Evolutionary conservation across 2,113 vertebrate genomes (phyloP), one percentile per base, ranked within the genome.

Genomic region (Neolamprologus brichardi): DNA sequence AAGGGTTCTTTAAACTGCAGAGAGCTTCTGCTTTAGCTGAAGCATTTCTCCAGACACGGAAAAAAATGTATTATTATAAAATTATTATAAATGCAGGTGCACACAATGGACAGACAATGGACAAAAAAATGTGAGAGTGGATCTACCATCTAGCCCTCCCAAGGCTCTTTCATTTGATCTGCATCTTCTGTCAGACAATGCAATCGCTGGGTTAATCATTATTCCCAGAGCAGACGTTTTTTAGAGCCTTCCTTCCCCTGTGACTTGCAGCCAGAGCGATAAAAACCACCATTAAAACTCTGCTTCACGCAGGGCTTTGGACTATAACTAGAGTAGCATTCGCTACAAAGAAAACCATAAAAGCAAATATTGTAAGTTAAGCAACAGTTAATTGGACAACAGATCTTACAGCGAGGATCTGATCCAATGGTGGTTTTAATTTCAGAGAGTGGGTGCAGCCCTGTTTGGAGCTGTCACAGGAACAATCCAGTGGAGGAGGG

Each of bases 321-420:
- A 70, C 91, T 88, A 86, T 86, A 85, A 83, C 86, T 91, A 87
- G 70, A 81, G 72, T 1, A 80, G 49, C 39, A 52, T 25, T 82
- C 23, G 67, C 88, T 91, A 94, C 91, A 91, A 92, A 92, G 64
- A 30, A n/a, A 75, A 25, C 56, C 81, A 90, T 88, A 72, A 90
- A 90, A 85, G 53, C 53, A 84, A 87, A 92, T 67, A 60, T 18
- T 56, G 54, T 67, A 81, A 87, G 89, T 81, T 87, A 83, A 84
- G 86, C 82, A 83, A 60, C 82, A 89, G 58, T 89, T 87, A 91
- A 85, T 85, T 87, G 85, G 62, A 82, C 79, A 79, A 87, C 78
- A 79, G 89, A 72, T 91, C 72, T 92, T 81, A 83, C 91, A 82
- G 84, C 64, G 52, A 89, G 46, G 88, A 79, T 75, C 79, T 86